These are phyloP conservation scores for Crambe crambe DNA, from an alignment of 37 sponge, comb jelly and placozoan species.

Conservation along the genomic window DNA sequence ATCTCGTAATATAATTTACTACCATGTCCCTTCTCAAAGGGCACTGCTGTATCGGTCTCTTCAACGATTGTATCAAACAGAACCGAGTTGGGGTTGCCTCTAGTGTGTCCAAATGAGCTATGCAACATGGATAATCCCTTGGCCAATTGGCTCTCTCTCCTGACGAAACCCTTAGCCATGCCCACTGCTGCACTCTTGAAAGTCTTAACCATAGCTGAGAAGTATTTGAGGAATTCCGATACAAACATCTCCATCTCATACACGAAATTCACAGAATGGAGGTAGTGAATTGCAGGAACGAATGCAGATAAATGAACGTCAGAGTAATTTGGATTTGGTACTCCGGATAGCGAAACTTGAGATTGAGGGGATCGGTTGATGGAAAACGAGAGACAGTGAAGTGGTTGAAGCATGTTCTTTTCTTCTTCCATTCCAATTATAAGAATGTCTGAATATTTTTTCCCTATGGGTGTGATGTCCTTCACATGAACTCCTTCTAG, in stretches of 20 bases:
- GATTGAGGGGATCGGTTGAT: conserved; percentile 20
- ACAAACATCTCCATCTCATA: conserved; percentile 75
- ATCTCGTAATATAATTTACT: conserved; percentile 36
- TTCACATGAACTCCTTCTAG: conserved; percentile 52
- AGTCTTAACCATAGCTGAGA: conserved; percentile 32
- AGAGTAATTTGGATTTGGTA: neutral
- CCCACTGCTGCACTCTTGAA: conserved; percentile 80
- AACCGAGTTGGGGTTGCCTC: neutral
- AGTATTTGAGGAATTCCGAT: conserved; percentile 63
- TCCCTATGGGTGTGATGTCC: conserved; percentile 49
- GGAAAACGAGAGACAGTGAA: conserved; percentile 33
- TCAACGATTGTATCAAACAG: conserved; percentile 5
- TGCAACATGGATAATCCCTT: conserved; percentile 43
- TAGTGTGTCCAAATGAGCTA: conserved; percentile 33
- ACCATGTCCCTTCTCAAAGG: neutral
- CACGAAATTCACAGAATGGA: conserved; percentile 79
- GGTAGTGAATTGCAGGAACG: conserved; percentile 83
- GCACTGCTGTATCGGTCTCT: conserved; percentile 6
- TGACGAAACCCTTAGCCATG: conserved; percentile 82
- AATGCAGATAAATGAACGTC: conserved; percentile 43
- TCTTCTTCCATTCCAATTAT: conserved; percentile 30
- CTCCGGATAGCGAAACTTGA: neutral
- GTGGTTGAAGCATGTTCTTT: neutral
- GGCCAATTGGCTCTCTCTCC: conserved; percentile 45
- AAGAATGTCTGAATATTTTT: conserved; percentile 53